Evolutionary conservation across 2,797 vertebrate genomes (phyloP).

Genomic region (Falco peregrinus): DNA sequence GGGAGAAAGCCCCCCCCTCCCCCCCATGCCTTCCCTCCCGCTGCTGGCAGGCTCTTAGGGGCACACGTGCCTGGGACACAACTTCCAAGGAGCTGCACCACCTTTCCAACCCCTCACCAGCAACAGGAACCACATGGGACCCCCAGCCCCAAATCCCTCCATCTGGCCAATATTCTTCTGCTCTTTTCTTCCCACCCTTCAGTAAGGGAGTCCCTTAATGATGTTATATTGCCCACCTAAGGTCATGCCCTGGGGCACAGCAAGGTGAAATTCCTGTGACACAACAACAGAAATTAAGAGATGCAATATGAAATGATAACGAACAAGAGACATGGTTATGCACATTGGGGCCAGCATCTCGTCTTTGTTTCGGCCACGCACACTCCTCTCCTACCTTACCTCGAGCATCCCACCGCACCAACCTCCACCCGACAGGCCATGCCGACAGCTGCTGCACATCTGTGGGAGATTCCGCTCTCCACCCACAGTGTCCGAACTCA

Average conservation of each 20-base stretch:
- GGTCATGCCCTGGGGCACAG: neutral
- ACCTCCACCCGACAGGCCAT: accelerated
- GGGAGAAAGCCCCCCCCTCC: neutral
- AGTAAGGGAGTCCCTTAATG: neutral
- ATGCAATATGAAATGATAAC: neutral
- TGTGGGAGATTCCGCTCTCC: neutral
- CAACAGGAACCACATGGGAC: neutral
- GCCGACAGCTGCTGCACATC: accelerated
- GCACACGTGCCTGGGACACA: accelerated
- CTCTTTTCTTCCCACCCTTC: neutral
- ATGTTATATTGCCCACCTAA: neutral
- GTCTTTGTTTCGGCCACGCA: neutral
- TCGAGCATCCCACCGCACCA: neutral
- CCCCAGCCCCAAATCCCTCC: neutral
- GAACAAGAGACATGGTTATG: neutral
- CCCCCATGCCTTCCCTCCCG: no score
- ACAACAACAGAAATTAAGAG: neutral
- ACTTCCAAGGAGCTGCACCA: neutral
- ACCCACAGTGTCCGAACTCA: neutral
- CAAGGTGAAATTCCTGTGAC: neutral
- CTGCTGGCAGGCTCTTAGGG: neutral
- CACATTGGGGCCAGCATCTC: neutral
- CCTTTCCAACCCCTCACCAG: neutral
- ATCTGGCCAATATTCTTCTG: neutral
- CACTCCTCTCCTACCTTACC: neutral